These are phyloP conservation scores for Rhabdophis nuchalis DNA, from an alignment of 2,797 vertebrate species.

Conservation along the genomic window DNA sequence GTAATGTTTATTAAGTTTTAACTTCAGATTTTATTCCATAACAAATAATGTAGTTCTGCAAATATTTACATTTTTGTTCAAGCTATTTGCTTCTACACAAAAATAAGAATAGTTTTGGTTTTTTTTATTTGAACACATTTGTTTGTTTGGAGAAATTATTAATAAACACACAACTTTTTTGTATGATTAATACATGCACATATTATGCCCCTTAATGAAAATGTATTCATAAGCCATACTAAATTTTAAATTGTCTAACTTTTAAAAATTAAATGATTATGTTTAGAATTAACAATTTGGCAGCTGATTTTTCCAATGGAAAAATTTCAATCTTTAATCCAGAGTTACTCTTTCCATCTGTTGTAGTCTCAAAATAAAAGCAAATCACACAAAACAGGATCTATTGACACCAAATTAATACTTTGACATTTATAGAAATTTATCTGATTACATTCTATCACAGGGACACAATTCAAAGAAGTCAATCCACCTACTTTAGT, in stretches of 20 bases:
- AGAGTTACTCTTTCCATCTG: slow-evolving; percentile 53
- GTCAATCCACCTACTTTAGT: not conserved
- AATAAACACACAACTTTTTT: slow-evolving; percentile 41
- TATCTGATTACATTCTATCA: slow-evolving; percentile 34
- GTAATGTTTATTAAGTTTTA: slow-evolving; percentile 46
- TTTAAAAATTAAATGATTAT: slow-evolving; percentile 34
- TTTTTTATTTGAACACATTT: slow-evolving; percentile 55
- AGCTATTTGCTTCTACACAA: slow-evolving; percentile 46
- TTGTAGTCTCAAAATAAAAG: slow-evolving; percentile 47
- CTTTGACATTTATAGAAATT: slow-evolving; percentile 27
- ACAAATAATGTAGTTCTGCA: slow-evolving; percentile 45
- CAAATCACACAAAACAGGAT: slow-evolving; percentile 53
- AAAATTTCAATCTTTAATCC: slow-evolving; percentile 38
- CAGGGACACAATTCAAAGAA: slow-evolving; percentile 18
- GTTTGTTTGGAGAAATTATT: slow-evolving; percentile 51
- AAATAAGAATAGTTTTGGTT: slow-evolving; percentile 18
- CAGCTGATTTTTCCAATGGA: slow-evolving; percentile 32
- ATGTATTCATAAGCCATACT: not conserved
- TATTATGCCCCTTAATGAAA: slow-evolving; percentile 27
- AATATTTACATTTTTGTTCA: slow-evolving; percentile 54
- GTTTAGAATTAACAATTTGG: slow-evolving; percentile 39
- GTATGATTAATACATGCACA: not conserved
- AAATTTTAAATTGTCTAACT: not conserved
- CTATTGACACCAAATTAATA: not conserved
- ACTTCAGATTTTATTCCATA: slow-evolving; percentile 37